A percentile compares a stretch with the other conserved stretches of the same genome.
Evolutionary conservation across 2,113 vertebrate species (phyloP).

Genomic region (Crotophaga sulcirostris): DNA sequence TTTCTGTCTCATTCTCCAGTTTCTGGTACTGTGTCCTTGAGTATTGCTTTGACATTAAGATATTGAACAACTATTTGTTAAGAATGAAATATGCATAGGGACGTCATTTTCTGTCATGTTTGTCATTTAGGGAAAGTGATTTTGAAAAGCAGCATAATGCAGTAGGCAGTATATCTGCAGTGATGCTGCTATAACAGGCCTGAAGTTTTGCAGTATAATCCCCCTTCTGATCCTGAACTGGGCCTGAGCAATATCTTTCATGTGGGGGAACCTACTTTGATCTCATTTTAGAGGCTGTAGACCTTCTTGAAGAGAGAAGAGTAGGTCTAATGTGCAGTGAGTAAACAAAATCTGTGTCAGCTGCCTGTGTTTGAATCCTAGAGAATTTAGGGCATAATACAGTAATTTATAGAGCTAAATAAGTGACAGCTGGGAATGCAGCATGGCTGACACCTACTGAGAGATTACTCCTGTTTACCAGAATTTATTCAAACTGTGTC

Average conservation of each 20-base stretch:
- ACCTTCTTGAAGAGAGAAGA: background rate
- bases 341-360: background rate
- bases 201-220: background rate
- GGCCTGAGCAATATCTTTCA: background rate
- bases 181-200: too few relatives aligned
- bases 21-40: background rate
- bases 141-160: background rate
- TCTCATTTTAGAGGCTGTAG: background rate
- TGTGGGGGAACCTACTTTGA: background rate
- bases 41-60: background rate
- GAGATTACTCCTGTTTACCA: background rate
- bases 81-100: background rate
- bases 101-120: background rate
- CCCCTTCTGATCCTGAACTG: background rate
- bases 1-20: background rate
- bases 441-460: background rate
- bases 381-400: background rate
- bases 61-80: background rate
- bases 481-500: background rate
- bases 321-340: background rate
- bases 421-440: background rate
- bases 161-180: background rate
- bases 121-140: background rate
- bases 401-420: background rate
- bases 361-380: background rate